Percentiles rank a stretch among this genome's conserved stretches.
Conservation (phyloP, 2,113 vertebrate species). For the Sinosuthora webbiana region DNA sequence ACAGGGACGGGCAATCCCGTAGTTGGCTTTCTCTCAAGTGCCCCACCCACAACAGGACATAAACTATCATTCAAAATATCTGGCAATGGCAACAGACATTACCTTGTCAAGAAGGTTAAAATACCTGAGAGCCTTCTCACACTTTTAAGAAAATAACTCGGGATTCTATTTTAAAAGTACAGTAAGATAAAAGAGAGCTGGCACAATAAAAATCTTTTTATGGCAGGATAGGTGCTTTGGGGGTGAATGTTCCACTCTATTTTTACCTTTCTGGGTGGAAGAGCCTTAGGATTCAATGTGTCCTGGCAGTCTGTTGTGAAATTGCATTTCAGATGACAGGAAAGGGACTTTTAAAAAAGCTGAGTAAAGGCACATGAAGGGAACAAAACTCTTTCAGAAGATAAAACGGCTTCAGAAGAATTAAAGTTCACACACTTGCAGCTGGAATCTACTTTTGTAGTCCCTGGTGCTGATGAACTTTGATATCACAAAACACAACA, state of each 20-base stretch:
- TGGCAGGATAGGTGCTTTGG: not conserved
- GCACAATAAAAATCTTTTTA: constrained; percentile 14
- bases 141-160: constrained; percentile 14
- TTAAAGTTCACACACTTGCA: not conserved
- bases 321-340: constrained; percentile 31
- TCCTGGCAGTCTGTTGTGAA: constrained; percentile 6
- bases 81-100: not conserved
- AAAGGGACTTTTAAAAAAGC: not conserved
- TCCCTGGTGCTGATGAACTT: not conserved
- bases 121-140: not conserved
- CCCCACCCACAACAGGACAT: not conserved
- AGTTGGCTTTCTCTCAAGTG: not conserved
- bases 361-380: constrained; percentile 21
- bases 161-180: constrained; percentile 8
- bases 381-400: constrained; percentile 26
- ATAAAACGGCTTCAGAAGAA: constrained; percentile 31
- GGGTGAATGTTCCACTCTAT: not conserved
- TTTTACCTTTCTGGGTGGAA: constrained; percentile 29
- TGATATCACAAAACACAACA: not conserved
- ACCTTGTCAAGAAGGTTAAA: not conserved
- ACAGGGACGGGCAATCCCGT: not conserved
- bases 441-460: not conserved
- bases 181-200: not conserved
- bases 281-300: constrained; percentile 3
- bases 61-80: not conserved